Percentiles rank a stretch among this genome's conserved stretches.
Evolutionary conservation across 2,113 vertebrate genomes (phyloP).

Genomic region (Parus major): DNA sequence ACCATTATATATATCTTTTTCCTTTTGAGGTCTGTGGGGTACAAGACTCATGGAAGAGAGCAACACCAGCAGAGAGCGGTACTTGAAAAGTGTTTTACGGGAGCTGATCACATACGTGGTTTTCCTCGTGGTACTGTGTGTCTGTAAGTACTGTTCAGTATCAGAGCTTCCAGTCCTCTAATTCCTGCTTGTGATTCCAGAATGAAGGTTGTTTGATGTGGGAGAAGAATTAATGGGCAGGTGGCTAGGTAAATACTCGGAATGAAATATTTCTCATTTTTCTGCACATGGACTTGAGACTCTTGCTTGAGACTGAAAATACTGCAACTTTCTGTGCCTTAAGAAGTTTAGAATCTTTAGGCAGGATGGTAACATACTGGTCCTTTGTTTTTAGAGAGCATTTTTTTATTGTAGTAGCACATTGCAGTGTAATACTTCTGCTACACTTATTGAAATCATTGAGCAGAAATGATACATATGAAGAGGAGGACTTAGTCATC

Average conservation of each 20-base stretch:
- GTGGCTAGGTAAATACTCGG: neutral
- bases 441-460: neutral
- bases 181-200: neutral
- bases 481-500: neutral
- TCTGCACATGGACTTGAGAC: accelerated
- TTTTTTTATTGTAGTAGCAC: neutral
- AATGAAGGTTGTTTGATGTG: neutral
- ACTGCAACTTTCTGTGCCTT: neutral
- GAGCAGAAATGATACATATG: neutral
- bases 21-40: constrained; percentile 92
- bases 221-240: neutral
- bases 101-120: constrained; percentile 89
- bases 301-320: neutral
- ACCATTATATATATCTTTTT: neutral
- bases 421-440: neutral
- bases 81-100: constrained; percentile 88
- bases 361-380: neutral
- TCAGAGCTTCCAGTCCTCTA: neutral
- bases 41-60: constrained; percentile 92
- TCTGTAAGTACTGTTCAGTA: constrained; percentile 81
- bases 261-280: neutral
- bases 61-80: constrained; percentile 87
- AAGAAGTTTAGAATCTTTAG: neutral
- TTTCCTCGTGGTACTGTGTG: constrained; percentile 89
- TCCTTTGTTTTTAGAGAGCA: neutral